phyloP scores from a whole-genome alignment of 2,888 invertebrate genomes.

The Artemia sp. region DNA sequence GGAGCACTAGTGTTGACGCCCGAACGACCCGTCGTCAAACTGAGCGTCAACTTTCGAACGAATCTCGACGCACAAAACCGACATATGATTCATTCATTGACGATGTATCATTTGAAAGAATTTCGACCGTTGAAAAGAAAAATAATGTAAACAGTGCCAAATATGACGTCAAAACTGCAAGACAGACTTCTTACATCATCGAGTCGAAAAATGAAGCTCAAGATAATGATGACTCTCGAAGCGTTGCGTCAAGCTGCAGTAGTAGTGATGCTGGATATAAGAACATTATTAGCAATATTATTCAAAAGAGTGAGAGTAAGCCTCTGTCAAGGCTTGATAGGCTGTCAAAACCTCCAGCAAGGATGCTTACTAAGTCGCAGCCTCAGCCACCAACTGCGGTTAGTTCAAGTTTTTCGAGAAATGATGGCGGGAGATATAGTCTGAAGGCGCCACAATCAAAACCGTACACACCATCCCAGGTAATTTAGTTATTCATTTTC shows the following conservation, averaged over 20 bases:
- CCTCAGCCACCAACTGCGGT: slow-evolving; percentile 21
- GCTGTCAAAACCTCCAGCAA: slow-evolving; percentile 20
- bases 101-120: slow-evolving; percentile 12
- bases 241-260: slow-evolving; percentile 11
- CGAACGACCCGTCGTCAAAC: background rate
- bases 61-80: slow-evolving; percentile 11
- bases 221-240: slow-evolving; percentile 2
- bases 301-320: slow-evolving; percentile 9
- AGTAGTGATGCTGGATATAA: slow-evolving; percentile 24
- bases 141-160: background rate
- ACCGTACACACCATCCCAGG: background rate
- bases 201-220: background rate
- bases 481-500: background rate
- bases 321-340: slow-evolving; percentile 13
- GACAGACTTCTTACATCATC: slow-evolving; percentile 21
- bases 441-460: slow-evolving; percentile 29
- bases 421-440: slow-evolving; percentile 46
- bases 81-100: slow-evolving; percentile 6
- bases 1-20: background rate
- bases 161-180: slow-evolving; percentile 11
- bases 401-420: slow-evolving; percentile 36
- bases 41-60: background rate
- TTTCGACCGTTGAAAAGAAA: slow-evolving; percentile 1
- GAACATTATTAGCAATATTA: slow-evolving; percentile 6
- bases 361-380: slow-evolving; percentile 16